Percentiles rank a stretch among this genome's conserved stretches.
Evolutionary conservation across 1,140 invertebrate genomes (phyloP).

Genomic region (Tyrophagus putrescentiae): DNA sequence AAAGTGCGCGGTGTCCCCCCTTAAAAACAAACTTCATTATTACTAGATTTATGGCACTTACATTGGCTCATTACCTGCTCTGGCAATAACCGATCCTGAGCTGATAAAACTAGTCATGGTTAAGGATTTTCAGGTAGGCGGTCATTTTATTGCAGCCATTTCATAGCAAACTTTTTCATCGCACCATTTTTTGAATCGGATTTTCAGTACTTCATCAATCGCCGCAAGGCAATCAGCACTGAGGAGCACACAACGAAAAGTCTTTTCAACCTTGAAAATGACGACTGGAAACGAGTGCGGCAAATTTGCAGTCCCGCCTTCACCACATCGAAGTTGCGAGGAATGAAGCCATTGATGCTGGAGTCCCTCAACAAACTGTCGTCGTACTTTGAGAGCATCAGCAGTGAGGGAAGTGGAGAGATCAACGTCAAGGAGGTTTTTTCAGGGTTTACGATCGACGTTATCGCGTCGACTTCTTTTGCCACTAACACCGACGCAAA

Average conservation of each 20-base stretch:
- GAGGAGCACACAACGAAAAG: neutral
- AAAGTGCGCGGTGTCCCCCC: too few relatives aligned
- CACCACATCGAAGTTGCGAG: neutral
- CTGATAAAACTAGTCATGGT: neutral
- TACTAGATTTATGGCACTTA: too few relatives aligned
- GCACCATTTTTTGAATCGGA: too few relatives aligned
- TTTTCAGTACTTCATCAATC: neutral
- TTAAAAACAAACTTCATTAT: too few relatives aligned
- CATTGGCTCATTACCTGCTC: too few relatives aligned
- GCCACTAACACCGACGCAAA: too few relatives aligned
- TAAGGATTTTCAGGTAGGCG: neutral
- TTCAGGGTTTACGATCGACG: too few relatives aligned
- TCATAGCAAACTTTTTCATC: too few relatives aligned
- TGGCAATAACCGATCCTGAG: neutral
- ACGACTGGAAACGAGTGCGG: neutral
- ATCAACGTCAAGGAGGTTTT: too few relatives aligned
- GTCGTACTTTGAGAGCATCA: neutral
- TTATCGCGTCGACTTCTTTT: too few relatives aligned
- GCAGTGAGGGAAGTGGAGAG: neutral
- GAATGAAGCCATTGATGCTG: neutral
- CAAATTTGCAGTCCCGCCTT: neutral
- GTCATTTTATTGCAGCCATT: too few relatives aligned
- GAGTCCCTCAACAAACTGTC: neutral
- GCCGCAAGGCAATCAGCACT: neutral
- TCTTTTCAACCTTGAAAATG: neutral